Evolutionary conservation across 2,888 invertebrate species (phyloP), one percentile per base, ranked within the genome.

Genomic region (Tetramorium bicarinatum): DNA sequence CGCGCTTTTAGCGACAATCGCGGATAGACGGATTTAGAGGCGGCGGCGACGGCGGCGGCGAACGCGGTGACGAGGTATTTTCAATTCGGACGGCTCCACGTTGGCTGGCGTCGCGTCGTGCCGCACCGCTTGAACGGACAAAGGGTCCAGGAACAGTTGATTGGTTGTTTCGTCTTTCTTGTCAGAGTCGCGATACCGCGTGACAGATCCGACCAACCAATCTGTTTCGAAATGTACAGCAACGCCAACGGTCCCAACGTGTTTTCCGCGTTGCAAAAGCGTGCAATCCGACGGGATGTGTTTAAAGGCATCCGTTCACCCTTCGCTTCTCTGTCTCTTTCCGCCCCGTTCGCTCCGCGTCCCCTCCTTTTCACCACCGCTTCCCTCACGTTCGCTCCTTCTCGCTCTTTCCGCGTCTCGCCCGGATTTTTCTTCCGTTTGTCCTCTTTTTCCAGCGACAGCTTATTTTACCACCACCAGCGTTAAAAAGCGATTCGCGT

Each of bases 141-240:
- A 89, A 89, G 87, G 89, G 87, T 66, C 85, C 85, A 86, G 89
- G 81, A 86, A 86, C 90, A 87, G 90, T 89, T 90, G 90, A 89
- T 89, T 89, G 89, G 90, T 85, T 88, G 90, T 90, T 89, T 84
- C 89, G 88, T 89, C 88, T 90, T 89, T 87, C 89, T 87, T 90
- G 90, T 88, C 88, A 80, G 59, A 83, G 84, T 88, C 85, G 84
- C 85, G 90, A 90, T 90, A 90, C 88, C 89, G 85, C 88, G 88
- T 88, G 88, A 88, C 89, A 89, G 88, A 88, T 91, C 83, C 91
- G 80, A 82, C 91, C 89, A 87, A 86, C 91, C 89, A 89, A 89
- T 89, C 89, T 88, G 88, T 86, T 89, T 88, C 84, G 80, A 89
- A 86, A 88, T 86, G 87, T 87, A 79, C 82, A 49, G 47, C 47